Conservation (phyloP, 92 coral and sea anemone species). For the Chrysogorgia sp. region DNA sequence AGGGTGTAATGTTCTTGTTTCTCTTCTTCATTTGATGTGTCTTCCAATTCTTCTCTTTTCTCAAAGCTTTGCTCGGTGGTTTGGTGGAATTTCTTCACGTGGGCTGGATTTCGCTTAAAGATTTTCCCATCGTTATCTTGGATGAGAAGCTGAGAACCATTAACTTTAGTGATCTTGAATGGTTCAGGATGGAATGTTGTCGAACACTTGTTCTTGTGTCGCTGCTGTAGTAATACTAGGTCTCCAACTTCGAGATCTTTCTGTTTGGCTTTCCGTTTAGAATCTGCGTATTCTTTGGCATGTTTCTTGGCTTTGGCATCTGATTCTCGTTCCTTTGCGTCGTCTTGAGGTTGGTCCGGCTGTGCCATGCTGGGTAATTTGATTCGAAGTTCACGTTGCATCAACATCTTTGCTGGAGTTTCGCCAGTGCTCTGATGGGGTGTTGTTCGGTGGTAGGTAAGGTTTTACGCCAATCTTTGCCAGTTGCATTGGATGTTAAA, state of each 20-base stretch:
- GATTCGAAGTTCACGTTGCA: background rate
- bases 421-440: conserved; percentile 18
- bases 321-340: background rate
- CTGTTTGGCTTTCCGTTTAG: background rate
- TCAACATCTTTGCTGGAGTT: conserved; percentile 6
- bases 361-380: conserved; percentile 3
- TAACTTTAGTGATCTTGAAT: background rate
- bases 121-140: background rate
- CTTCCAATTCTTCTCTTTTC: no score
- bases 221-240: conserved; percentile 4
- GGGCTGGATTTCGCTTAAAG: no score
- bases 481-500: background rate
- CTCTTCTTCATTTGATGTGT: no score
- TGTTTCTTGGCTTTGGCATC: background rate
- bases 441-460: conserved; percentile 6
- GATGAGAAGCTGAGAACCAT: conserved; percentile 21
- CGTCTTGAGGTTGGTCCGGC: background rate
- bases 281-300: background rate
- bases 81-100: no score
- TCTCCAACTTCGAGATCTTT: conserved; percentile 11
- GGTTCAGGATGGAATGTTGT: conserved; percentile 32
- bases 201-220: conserved; percentile 26
- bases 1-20: no score
- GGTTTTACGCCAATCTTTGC: conserved; percentile 38
- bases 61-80: no score